These are phyloP conservation scores for Thera britannica DNA, from an alignment of 2,888 invertebrate genomes.

Conservation along the genomic window DNA sequence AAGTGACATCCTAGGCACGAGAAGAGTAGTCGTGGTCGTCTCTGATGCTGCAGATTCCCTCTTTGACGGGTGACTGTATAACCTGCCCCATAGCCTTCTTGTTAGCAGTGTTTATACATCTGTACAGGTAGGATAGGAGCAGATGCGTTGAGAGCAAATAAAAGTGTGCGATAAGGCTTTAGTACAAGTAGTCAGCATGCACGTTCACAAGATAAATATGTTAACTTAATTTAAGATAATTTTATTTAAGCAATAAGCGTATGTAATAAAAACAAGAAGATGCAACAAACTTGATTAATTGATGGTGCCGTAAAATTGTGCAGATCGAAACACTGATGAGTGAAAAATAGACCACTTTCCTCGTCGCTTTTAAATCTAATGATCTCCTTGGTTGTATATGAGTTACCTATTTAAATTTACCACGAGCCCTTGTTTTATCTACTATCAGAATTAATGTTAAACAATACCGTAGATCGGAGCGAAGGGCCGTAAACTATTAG, in stretches of 20 bases:
- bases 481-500: background rate
- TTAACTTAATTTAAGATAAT: background rate
- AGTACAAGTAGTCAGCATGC: conserved; percentile 21
- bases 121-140: conserved; percentile 41
- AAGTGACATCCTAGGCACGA: conserved; percentile 79
- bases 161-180: conserved; percentile 27
- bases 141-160: conserved; percentile 32
- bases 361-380: no score
- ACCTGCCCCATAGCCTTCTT: conserved; percentile 77
- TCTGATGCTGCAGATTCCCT: conserved; percentile 92
- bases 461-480: background rate
- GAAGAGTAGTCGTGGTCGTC: conserved; percentile 90
- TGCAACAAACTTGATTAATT: no score
- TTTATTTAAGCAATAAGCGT: background rate
- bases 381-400: no score
- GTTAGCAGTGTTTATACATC: conserved; percentile 53
- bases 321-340: no score
- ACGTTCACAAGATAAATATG: conserved; percentile 4
- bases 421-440: no score
- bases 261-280: background rate
- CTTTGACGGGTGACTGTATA: conserved; percentile 91
- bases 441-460: background rate
- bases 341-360: no score
- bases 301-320: no score
- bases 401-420: no score